Evolutionary conservation across 2,888 invertebrate genomes (phyloP).

Genomic region (Osmoderma eremita): DNA sequence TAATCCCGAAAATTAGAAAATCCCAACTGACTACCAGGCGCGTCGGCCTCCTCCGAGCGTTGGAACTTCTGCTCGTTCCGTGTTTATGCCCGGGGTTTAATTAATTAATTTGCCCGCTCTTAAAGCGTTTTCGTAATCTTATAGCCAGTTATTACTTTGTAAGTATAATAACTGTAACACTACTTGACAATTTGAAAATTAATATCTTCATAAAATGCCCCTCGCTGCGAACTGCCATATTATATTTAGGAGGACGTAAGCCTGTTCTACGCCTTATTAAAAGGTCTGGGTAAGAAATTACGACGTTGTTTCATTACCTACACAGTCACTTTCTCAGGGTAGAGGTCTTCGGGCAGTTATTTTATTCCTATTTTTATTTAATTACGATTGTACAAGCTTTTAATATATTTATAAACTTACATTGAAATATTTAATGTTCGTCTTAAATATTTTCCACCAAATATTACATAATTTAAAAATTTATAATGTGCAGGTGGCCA

Average conservation of each 20-base stretch:
- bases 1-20: conserved; percentile 49
- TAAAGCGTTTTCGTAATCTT: conserved; percentile 62
- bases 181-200: conserved; percentile 64
- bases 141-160: conserved; percentile 64
- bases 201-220: conserved; percentile 65
- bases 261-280: conserved; percentile 54
- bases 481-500: too few species aligned
- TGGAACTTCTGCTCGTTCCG: conserved; percentile 54
- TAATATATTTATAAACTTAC: neutral
- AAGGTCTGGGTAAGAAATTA: conserved; percentile 60
- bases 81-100: conserved; percentile 64
- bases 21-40: conserved; percentile 48
- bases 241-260: conserved; percentile 39
- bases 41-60: conserved; percentile 8
- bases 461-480: too few species aligned
- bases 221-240: conserved; percentile 55
- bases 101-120: conserved; percentile 64
- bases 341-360: conserved; percentile 1
- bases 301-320: conserved; percentile 37
- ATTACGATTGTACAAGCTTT: conserved; percentile 1
- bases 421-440: too few species aligned
- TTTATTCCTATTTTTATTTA: neutral
- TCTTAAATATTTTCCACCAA: too few species aligned
- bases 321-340: conserved; percentile 23
- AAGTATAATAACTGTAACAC: conserved; percentile 64